Evolutionary conservation across 2,113 vertebrate genomes (phyloP).

Genomic region (Cephalopterus ornatus): DNA sequence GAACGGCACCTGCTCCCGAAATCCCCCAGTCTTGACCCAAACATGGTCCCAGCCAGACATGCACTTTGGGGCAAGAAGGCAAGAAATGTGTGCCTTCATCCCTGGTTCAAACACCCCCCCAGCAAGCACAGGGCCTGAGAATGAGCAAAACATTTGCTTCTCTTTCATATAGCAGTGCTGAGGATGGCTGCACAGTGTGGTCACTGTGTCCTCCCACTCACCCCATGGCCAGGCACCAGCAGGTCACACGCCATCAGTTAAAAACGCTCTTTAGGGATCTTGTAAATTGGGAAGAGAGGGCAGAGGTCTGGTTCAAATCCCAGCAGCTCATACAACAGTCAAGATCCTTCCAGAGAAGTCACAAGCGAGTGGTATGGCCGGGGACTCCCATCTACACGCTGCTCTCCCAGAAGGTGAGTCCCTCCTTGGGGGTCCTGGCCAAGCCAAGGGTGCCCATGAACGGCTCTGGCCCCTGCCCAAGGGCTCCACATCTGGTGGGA

Average conservation of each 20-base stretch:
- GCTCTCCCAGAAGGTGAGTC: not conserved
- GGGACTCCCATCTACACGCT: not conserved
- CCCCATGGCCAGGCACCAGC: not conserved
- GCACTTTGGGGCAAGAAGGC: too few relatives aligned
- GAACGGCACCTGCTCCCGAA: not conserved
- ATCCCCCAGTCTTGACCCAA: not conserved
- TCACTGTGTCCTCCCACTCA: not conserved
- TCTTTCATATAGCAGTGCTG: not conserved
- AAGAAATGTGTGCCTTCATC: accelerated
- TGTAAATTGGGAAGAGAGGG: not conserved
- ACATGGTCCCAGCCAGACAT: accelerated
- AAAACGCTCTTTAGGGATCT: not conserved
- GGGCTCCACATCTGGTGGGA: not conserved
- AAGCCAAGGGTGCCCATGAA: not conserved
- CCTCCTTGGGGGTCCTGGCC: not conserved
- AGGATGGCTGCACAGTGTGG: not conserved
- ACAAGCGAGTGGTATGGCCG: accelerated
- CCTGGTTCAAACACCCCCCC: accelerated
- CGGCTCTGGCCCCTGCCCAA: not conserved
- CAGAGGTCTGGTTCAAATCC: constrained; percentile 1
- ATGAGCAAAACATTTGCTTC: not conserved
- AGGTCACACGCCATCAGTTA: not conserved
- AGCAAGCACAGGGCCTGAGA: not conserved
- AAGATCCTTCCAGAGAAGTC: not conserved
- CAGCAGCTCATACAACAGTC: not conserved